Percentiles rank a stretch among this genome's conserved stretches.
Evolutionary conservation across 1,140 invertebrate genomes (phyloP).

Genomic region (Watersipora subatra): DNA sequence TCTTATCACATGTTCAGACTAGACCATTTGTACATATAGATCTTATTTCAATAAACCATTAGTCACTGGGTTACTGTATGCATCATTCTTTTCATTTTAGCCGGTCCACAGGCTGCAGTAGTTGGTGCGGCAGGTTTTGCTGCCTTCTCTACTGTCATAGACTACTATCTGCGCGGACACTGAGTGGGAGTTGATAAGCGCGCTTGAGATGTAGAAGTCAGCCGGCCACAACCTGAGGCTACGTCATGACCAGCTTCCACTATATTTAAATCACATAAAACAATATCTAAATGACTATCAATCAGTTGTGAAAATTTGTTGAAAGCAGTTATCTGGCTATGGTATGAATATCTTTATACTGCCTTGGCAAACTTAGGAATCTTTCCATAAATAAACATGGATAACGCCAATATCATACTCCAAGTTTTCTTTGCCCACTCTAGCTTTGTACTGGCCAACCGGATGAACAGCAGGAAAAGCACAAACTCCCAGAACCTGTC

Average conservation of each 20-base stretch:
- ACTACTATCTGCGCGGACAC: slow-evolving; percentile 71
- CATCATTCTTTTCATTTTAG: too few relatives aligned
- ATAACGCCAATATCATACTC: background rate
- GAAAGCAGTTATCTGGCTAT: background rate
- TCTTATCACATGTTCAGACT: too few relatives aligned
- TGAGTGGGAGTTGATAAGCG: too few relatives aligned
- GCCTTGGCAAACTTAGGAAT: background rate
- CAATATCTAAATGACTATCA: too few relatives aligned
- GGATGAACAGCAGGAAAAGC: background rate
- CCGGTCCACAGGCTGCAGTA: slow-evolving; percentile 78
- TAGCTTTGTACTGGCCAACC: background rate
- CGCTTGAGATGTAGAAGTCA: too few relatives aligned
- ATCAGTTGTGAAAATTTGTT: background rate
- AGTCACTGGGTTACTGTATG: too few relatives aligned
- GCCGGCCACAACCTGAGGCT: too few relatives aligned
- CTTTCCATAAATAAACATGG: background rate
- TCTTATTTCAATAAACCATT: too few relatives aligned
- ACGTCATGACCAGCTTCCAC: too few relatives aligned
- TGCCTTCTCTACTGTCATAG: slow-evolving; percentile 82
- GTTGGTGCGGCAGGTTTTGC: slow-evolving; percentile 87
- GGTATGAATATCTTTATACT: background rate
- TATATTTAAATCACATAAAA: too few relatives aligned
- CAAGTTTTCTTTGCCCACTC: background rate
- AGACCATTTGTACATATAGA: too few relatives aligned
- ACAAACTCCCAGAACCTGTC: background rate